A percentile compares a stretch with the other conserved stretches of the same genome.
Conservation (phyloP, 2,113 vertebrate genomes). For the Chlamydotis undulata region DNA sequence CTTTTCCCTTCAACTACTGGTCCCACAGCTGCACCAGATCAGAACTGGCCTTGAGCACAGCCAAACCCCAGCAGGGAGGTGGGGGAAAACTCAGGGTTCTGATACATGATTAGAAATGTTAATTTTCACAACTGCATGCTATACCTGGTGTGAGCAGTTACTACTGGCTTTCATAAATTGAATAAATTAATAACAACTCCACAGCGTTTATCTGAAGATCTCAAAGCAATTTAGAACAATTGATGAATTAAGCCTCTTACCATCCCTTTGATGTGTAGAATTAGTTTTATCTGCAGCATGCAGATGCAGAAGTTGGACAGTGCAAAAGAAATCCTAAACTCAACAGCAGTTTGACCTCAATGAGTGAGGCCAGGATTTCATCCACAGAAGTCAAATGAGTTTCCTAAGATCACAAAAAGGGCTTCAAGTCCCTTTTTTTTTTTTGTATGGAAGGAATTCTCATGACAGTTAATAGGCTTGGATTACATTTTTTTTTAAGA, state of each 20-base stretch:
- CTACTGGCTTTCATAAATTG: not conserved
- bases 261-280: constrained; percentile 12
- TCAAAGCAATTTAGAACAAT: constrained; percentile 33
- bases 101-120: not conserved
- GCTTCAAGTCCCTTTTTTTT: not conserved
- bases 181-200: constrained; percentile 14
- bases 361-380: not conserved
- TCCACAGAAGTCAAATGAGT: not conserved
- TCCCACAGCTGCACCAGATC: not conserved
- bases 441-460: not conserved
- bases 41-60: not conserved
- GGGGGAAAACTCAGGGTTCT: not conserved
- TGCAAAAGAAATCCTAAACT: constrained; percentile 8
- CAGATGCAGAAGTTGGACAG: constrained; percentile 26
- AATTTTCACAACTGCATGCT: not conserved
- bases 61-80: not conserved
- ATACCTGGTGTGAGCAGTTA: not conserved
- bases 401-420: not conserved
- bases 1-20: not conserved
- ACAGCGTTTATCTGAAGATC: not conserved
- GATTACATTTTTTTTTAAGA: not conserved
- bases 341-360: constrained; percentile 19
- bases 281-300: constrained; percentile 44
- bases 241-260: constrained; percentile 17
- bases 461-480: not conserved